Conservation (phyloP, 2,888 invertebrate species). For the Pegoplata infirma region DNA sequence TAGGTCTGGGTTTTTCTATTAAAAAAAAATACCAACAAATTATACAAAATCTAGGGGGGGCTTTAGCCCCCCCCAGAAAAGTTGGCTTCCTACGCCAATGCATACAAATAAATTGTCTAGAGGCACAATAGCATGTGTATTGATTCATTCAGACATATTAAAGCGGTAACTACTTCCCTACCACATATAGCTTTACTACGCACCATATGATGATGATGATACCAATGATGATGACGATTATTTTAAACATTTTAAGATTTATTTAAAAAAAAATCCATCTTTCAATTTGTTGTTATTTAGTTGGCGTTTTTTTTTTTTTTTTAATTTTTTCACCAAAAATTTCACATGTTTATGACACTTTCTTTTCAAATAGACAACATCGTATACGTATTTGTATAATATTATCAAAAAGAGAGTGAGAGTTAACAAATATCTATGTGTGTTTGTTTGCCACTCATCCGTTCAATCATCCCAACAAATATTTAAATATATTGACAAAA, state of each 20-base stretch:
- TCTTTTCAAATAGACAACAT: slow-evolving; percentile 47
- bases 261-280: not conserved
- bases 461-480: not conserved
- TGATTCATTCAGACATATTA: not conserved
- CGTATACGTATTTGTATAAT: slow-evolving; percentile 17
- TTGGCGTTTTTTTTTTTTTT: not conserved
- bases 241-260: not conserved
- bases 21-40: too few species aligned
- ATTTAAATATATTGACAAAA: not conserved
- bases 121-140: not conserved
- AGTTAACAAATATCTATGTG: too few species aligned
- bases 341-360: slow-evolving; percentile 59
- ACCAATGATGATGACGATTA: not conserved
- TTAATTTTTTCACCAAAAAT: slow-evolving; percentile 31
- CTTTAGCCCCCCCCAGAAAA: too few species aligned
- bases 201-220: not conserved
- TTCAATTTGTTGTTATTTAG: not conserved
- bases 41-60: too few species aligned
- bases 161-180: not conserved
- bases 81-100: too few species aligned
- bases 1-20: too few species aligned
- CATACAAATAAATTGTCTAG: too few species aligned
- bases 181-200: not conserved
- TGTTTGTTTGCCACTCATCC: slow-evolving; percentile 7
- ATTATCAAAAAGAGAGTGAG: slow-evolving; percentile 47